Conservation (phyloP, 92 coral and sea anemone genomes). For the Desmophyllum pertusum region DNA sequence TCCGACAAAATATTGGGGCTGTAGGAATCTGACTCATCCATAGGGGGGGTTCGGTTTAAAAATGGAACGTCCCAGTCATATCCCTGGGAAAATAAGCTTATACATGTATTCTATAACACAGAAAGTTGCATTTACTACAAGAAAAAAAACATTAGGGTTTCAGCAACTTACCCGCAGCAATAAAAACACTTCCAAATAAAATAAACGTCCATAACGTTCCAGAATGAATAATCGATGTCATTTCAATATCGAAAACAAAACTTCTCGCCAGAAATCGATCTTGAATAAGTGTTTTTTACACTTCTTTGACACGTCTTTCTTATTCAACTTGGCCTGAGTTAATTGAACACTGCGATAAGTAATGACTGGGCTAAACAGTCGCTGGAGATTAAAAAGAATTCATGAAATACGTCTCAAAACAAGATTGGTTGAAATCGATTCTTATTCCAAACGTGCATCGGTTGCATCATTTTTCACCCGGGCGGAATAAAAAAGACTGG, state of each 20-base stretch:
- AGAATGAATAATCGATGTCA: not conserved
- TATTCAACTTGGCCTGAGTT: not conserved
- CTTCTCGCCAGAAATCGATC: not conserved
- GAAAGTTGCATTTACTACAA: no score
- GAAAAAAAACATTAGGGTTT: not conserved
- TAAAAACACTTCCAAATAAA: conserved; percentile 21
- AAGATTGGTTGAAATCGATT: not conserved
- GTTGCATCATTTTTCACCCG: conserved; percentile 24
- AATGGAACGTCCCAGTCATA: no score
- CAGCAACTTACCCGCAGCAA: conserved; percentile 5
- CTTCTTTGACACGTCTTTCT: not conserved
- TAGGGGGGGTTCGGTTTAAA: no score
- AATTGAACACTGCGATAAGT: no score
- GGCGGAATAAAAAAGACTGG: not conserved
- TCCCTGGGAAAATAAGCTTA: no score
- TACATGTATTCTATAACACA: no score
- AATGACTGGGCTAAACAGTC: not conserved
- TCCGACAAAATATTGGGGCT: no score
- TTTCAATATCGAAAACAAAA: not conserved
- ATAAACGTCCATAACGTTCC: conserved; percentile 1
- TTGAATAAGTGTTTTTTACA: not conserved
- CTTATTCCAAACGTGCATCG: not conserved
- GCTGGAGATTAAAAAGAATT: not conserved
- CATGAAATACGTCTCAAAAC: conserved; percentile 21
- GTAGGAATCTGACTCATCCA: no score